Base-by-base conservation (phyloP, 1,140 invertebrate genomes). In the Globodera ellingtonae region DNA sequence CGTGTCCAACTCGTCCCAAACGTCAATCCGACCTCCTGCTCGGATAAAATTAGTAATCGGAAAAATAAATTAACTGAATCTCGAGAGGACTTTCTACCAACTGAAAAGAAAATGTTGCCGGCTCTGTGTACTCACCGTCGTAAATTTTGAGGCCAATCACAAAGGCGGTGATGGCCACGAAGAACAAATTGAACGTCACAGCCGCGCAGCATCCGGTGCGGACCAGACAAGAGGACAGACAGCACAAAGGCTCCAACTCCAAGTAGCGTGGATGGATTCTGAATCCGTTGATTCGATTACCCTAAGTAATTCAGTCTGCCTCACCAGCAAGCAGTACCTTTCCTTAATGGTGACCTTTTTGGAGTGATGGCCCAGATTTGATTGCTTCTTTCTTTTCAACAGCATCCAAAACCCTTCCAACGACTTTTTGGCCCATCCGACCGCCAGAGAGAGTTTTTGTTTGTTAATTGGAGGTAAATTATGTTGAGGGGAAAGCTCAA, bases 231-330 rank as follows among this genome's bases (percentile, higher is more conserved):
- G 79, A 81, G 4, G 75, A 79, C 10, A 81, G 24, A 52, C 79
- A 81, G 52, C 79, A 81, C 65, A 81, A 35, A 18, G 79, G 79
- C 67, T 81, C 79, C 21, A 81, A n/a, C 62, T 67, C 46, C 73
- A 81, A 18, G 71, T 81, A 71, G 48, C 75, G 73, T 24, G 74
- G 74, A 18, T 70, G 79, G 52, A 81, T 74, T 71, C 79, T 81
- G 48, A 48, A 71, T 56, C 6, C 9, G 6, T 6, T 35, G 10
- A 47, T 70, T 67, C 6, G 66, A 13, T 21, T 65, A 21, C 13
- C 59, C 59, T 21, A 65, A 65, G 0, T 8, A 67, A 8, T 67
- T 21, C 18, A 18, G 6, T 67, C 9, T 67, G 66, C 66, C 35
- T 7, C 8, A 7, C 18, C 15, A 8, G 8, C 66, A 44, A 35